Base-by-base conservation (phyloP, 1,140 invertebrate genomes). In the Drosophila bocqueti region DNA sequence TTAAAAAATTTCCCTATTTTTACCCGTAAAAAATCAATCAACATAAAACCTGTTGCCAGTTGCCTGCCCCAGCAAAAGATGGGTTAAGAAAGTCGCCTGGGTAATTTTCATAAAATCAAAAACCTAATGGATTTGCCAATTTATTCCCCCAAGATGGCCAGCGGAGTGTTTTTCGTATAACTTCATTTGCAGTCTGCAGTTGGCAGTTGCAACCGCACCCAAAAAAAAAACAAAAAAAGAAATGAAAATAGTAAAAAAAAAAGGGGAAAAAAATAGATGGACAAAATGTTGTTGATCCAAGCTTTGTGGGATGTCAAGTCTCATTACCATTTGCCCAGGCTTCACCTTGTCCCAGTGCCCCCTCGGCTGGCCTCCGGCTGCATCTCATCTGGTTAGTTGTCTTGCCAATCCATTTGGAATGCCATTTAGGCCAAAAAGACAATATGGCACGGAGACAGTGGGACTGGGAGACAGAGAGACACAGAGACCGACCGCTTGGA, bases 401-500 rank as follows among this genome's bases (percentile, higher is more conserved):
- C 62, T 58, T 60, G 60, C 42, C 49, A 65, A 69, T 78, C 68
- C 79, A 79, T 82, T 79, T 79, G 50, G 69, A 67, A 77, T 76
- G 64, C 69, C 83, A 85, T 87, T 87, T 76, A 83, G 83, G 83
- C 83, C 83, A 86, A 79, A 76, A 79, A 60, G 67, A 78, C 83
- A 85, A 86, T 84, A 73, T 77, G 81, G 66, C 82, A 81, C 52
- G 81, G 42, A 62, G 50, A 52, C 49, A 31, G 24, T 11, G 47
- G 8, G 47, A 49, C 46, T 0, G 13, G 3, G 24, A 26, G 24
- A 49, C 46, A 31, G 43, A 3, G 18, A 46, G 45, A 49, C 15
- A 29, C 26, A 50, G 49, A 34, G 26, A 40, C 36, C 36, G 36
- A 49, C 58, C 66, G 60, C 60, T 62, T 40, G 52, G 60, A 66